A percentile compares a stretch with the other conserved stretches of the same genome.
Evolutionary conservation across 2,113 vertebrate genomes (phyloP).

Genomic region (Zootoca vivipara): DNA sequence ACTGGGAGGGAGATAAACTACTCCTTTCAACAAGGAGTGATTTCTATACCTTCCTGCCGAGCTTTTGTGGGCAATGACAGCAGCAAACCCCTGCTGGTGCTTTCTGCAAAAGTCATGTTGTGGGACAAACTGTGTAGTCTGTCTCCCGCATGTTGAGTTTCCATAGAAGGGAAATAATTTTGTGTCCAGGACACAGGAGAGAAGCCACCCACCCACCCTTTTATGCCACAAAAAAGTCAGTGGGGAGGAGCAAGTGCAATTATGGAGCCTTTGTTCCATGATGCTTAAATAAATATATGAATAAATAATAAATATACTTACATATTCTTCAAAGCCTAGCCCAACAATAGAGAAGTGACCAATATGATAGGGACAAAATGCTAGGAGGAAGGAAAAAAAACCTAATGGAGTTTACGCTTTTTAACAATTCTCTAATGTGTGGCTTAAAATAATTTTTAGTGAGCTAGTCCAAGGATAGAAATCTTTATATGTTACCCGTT

Average conservation of each 20-base stretch:
- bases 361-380: constrained; percentile 97
- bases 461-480: neutral
- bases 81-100: neutral
- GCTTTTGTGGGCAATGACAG: neutral
- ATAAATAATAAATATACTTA: constrained; percentile 76
- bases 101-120: neutral
- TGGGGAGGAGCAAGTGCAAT: neutral
- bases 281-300: neutral
- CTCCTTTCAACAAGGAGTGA: neutral
- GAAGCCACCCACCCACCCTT: neutral
- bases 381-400: constrained; percentile 68
- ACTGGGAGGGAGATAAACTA: no score
- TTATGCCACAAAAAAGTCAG: neutral
- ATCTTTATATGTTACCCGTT: neutral
- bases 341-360: constrained; percentile 96
- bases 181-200: neutral
- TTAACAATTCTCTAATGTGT: neutral
- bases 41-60: neutral
- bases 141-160: neutral
- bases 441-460: neutral
- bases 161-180: neutral
- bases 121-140: neutral
- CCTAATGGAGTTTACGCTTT: constrained; percentile 40
- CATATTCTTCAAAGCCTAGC: constrained; percentile 93
- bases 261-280: neutral